These are phyloP conservation scores for Plebejus anna DNA, from an alignment of 2,888 invertebrate genomes.

Conservation along the genomic window DNA sequence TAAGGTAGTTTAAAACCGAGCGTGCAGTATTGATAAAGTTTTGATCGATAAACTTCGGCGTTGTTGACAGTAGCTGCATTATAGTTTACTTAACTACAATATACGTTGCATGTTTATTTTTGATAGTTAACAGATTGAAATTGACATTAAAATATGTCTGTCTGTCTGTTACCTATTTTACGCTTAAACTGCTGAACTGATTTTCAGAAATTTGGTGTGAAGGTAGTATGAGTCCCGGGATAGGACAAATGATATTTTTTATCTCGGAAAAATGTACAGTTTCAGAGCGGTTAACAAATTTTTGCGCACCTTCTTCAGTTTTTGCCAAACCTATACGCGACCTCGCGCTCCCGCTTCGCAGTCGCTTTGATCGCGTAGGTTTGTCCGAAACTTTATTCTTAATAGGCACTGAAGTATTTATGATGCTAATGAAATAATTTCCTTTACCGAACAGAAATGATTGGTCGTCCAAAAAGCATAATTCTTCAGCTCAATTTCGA, in stretches of 20 bases:
- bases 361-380: too few relatives aligned
- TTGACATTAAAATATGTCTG: neutral
- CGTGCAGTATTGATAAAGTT: slow-evolving; percentile 64
- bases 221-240: too few relatives aligned
- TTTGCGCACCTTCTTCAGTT: too few relatives aligned
- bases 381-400: neutral
- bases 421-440: neutral
- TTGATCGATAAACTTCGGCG: slow-evolving; percentile 66
- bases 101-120: slow-evolving; percentile 1
- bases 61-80: slow-evolving; percentile 9
- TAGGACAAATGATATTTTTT: too few relatives aligned
- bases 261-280: too few relatives aligned
- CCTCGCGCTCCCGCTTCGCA: too few relatives aligned
- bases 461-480: slow-evolving; percentile 30
- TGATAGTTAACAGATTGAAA: neutral
- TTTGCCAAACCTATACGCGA: too few relatives aligned
- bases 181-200: too few relatives aligned
- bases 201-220: too few relatives aligned
- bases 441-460: slow-evolving; percentile 8
- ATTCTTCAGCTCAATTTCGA: slow-evolving; percentile 41
- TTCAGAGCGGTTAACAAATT: too few relatives aligned
- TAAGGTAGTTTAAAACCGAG: slow-evolving; percentile 22
- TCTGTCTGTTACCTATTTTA: too few relatives aligned
- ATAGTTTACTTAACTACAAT: neutral
- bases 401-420: neutral